Evolutionary conservation across 1,140 invertebrate species (phyloP).

Genomic region (Plutomurus gul): DNA sequence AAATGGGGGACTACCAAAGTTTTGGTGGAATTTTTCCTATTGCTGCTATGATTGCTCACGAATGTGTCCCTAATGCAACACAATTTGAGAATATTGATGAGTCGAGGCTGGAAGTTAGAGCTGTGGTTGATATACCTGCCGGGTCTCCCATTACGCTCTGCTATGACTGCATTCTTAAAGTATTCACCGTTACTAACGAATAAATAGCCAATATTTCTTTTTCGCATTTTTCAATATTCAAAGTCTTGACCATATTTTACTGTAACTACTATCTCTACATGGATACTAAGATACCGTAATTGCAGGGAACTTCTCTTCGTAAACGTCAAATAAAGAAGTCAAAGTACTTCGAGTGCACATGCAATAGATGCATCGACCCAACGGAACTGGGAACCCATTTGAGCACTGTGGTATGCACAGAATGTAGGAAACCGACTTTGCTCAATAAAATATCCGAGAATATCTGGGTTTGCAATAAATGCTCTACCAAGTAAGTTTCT

Average conservation of each 20-base stretch:
- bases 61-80: constrained; percentile 78
- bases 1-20: constrained; percentile 43
- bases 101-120: constrained; percentile 66
- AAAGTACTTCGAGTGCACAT: constrained; percentile 78
- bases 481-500: constrained; percentile 26
- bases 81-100: constrained; percentile 61
- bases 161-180: constrained; percentile 71
- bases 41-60: constrained; percentile 69
- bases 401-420: constrained; percentile 72
- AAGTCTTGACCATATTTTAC: too few relatives aligned
- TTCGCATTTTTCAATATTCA: too few relatives aligned
- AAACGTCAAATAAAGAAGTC: constrained; percentile 71
- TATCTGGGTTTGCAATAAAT: constrained; percentile 33
- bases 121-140: constrained; percentile 67
- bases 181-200: too few relatives aligned
- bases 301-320: constrained; percentile 69
- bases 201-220: too few relatives aligned
- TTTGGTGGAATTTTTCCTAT: constrained; percentile 43
- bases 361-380: constrained; percentile 71
- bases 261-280: too few relatives aligned
- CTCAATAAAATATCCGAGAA: constrained; percentile 56
- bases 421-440: constrained; percentile 74
- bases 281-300: too few relatives aligned
- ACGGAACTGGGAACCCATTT: constrained; percentile 76
- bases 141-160: constrained; percentile 70